Percentiles rank a stretch among this genome's conserved stretches.
These are phyloP conservation scores for Colostygia pectinataria DNA, from an alignment of 2,888 invertebrate species.

Conservation along the genomic window DNA sequence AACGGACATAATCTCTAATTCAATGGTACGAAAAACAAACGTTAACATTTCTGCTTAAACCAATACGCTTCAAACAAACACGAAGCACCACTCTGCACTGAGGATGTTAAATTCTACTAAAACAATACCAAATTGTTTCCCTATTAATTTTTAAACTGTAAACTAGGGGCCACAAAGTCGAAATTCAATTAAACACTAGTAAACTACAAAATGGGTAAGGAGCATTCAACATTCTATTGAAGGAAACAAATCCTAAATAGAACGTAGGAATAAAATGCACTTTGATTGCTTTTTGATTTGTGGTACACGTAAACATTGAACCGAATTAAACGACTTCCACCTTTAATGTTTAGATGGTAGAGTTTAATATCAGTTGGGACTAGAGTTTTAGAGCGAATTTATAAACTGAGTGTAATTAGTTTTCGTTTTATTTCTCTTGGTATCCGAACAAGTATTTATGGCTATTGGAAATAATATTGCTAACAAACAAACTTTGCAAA, in stretches of 20 bases:
- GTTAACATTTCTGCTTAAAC: neutral
- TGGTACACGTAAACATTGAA: constrained; percentile 51
- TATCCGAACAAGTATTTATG: constrained; percentile 7
- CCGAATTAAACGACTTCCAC: neutral
- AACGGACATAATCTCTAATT: too few relatives aligned
- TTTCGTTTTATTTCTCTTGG: constrained; percentile 18
- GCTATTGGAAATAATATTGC: constrained; percentile 7
- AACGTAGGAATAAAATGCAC: constrained; percentile 62
- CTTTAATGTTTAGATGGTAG: neutral
- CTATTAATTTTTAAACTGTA: neutral
- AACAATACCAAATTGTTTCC: neutral
- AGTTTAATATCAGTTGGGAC: constrained; percentile 1
- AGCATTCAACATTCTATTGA: constrained; percentile 59
- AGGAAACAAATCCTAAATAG: constrained; percentile 69
- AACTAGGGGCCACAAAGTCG: neutral
- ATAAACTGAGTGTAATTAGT: constrained; percentile 26
- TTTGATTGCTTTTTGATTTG: constrained; percentile 73
- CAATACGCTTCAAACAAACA: constrained; percentile 2
- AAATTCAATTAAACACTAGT: constrained; percentile 4
- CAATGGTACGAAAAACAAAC: too few relatives aligned
- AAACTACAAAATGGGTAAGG: constrained; percentile 38
- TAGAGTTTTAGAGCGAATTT: constrained; percentile 8
- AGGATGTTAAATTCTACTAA: constrained; percentile 8
- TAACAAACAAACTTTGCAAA: too few relatives aligned
- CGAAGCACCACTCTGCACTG: constrained; percentile 3